A percentile compares a stretch with the other conserved stretches of the same genome.
Evolutionary conservation across 2,113 vertebrate genomes (phyloP).

Genomic region (Microtus richardsoni): DNA sequence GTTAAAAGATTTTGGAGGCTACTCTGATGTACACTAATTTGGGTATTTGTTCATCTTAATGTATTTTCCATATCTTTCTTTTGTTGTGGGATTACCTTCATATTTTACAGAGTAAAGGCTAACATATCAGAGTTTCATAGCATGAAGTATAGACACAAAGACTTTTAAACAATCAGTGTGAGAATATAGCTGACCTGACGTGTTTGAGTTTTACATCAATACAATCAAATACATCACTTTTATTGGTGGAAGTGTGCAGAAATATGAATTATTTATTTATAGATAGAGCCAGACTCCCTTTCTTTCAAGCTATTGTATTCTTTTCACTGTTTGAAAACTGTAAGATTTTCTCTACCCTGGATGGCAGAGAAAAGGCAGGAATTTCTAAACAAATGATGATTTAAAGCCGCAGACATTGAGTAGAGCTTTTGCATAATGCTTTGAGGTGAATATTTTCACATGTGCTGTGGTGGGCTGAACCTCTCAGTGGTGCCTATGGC

Average conservation of each 20-base stretch:
- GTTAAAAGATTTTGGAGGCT: background rate
- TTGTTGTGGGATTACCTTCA: slow-evolving; percentile 14
- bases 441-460: slow-evolving; percentile 45
- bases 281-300: slow-evolving; percentile 11
- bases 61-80: background rate
- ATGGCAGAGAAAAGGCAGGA: slow-evolving; percentile 34
- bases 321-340: slow-evolving; percentile 54
- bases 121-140: background rate
- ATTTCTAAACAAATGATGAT: slow-evolving; percentile 40
- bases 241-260: background rate
- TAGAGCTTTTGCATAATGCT: slow-evolving; percentile 28
- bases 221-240: background rate
- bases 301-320: background rate
- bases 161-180: background rate
- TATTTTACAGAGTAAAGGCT: background rate
- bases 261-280: background rate
- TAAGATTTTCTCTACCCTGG: slow-evolving; percentile 5
- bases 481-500: slow-evolving; percentile 25
- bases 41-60: background rate
- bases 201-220: slow-evolving; percentile 18
- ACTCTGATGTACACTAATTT: background rate
- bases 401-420: slow-evolving; percentile 53
- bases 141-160: background rate
- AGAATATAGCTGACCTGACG: slow-evolving; percentile 5
- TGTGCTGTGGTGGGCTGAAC: slow-evolving; percentile 48